Evolutionary conservation across 2,888 invertebrate genomes (phyloP).

Genomic region (Agonopterix arenella): DNA sequence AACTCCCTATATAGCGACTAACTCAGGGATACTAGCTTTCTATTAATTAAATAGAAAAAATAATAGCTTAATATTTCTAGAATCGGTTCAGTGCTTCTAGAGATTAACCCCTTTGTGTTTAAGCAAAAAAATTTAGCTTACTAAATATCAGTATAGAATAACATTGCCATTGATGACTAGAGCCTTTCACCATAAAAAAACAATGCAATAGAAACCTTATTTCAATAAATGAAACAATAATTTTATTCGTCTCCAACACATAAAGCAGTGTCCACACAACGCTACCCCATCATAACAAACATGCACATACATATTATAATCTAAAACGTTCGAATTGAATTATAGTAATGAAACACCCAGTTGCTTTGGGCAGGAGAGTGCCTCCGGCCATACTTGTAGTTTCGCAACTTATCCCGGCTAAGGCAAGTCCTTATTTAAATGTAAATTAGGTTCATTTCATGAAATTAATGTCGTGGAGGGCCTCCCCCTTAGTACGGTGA

Average conservation of each 20-base stretch:
- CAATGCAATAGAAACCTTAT: too few species aligned
- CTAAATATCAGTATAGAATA: not conserved
- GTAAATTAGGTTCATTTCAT: slow-evolving; percentile 94
- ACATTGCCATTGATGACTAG: too few species aligned
- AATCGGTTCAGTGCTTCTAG: not conserved
- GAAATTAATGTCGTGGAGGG: slow-evolving; percentile 86
- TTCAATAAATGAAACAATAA: too few species aligned
- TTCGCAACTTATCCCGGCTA: slow-evolving; percentile 75
- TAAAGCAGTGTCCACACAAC: too few species aligned
- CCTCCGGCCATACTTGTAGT: slow-evolving; percentile 63
- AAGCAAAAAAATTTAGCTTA: too few species aligned
- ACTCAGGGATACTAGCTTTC: too few species aligned
- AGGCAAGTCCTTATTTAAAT: slow-evolving; percentile 88
- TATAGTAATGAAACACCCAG: slow-evolving; percentile 70
- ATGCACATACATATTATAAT: slow-evolving; percentile 17
- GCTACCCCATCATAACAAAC: not conserved
- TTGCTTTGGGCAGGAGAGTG: slow-evolving; percentile 66
- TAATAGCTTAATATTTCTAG: not conserved
- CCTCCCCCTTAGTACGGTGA: slow-evolving; percentile 68
- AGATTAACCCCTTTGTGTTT: too few species aligned
- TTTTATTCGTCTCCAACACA: too few species aligned
- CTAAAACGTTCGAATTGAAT: slow-evolving; percentile 58
- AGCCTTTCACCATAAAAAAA: too few species aligned
- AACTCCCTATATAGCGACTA: too few species aligned
- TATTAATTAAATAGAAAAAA: too few species aligned